Evolutionary conservation across 2,113 vertebrate genomes (phyloP).

Genomic region (Varanus komodoensis): DNA sequence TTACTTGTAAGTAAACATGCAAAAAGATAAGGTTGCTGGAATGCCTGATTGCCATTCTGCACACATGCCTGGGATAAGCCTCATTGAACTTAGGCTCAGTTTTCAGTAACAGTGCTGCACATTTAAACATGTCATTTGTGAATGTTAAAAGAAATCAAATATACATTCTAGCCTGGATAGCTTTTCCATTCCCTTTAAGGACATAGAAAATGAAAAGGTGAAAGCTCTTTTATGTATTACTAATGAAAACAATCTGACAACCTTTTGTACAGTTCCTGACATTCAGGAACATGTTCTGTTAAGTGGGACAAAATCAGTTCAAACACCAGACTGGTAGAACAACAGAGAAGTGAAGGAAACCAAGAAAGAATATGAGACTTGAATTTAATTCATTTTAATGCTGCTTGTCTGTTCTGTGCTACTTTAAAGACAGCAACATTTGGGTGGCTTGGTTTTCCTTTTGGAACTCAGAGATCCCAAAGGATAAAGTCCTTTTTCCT

Average conservation of each 20-base stretch:
- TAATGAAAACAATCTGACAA: not conserved
- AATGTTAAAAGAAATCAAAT: not conserved
- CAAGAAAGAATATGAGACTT: not conserved
- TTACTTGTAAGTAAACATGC: not conserved
- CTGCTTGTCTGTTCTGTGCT: not conserved
- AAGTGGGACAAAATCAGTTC: not conserved
- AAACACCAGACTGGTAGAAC: not conserved
- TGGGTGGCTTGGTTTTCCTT: not conserved
- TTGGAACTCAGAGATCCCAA: not conserved
- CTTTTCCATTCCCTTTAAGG: not conserved
- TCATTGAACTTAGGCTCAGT: not conserved
- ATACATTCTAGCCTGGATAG: not conserved
- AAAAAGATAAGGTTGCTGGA: not conserved
- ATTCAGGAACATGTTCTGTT: not conserved
- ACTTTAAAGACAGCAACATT: not conserved
- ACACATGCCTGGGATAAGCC: not conserved
- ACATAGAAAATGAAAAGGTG: not conserved
- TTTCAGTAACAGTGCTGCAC: not conserved
- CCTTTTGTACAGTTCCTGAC: not conserved
- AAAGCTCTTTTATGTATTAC: not conserved
- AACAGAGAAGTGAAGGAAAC: not conserved
- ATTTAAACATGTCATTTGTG: not conserved
- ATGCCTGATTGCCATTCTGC: not conserved
- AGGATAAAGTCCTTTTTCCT: conserved; percentile 11
- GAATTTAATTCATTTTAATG: not conserved